These are phyloP conservation scores for Coremacera marginata DNA, from an alignment of 2,888 invertebrate species.

Conservation along the genomic window DNA sequence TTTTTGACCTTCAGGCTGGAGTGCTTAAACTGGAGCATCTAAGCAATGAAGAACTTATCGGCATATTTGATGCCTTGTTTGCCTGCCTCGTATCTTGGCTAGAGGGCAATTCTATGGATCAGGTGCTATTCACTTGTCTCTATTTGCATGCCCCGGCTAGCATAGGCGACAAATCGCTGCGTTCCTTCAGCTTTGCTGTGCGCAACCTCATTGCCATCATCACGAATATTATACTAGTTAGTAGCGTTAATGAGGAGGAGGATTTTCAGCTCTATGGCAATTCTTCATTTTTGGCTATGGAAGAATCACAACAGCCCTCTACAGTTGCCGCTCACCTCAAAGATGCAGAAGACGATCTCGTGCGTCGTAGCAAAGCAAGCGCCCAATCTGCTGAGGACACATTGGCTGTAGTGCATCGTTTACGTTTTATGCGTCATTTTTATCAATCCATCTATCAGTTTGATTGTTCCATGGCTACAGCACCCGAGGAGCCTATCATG, in stretches of 20 bases:
- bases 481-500: constrained; percentile 70
- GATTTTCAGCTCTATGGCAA: constrained; percentile 93
- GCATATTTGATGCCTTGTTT: constrained; percentile 93
- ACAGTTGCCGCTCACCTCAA: constrained; percentile 84
- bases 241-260: constrained; percentile 93
- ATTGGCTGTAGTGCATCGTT: constrained; percentile 80
- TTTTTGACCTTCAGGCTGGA: constrained; percentile 74
- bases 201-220: constrained; percentile 92
- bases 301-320: constrained; percentile 80
- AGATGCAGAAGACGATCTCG: constrained; percentile 90
- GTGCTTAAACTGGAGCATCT: constrained; percentile 83
- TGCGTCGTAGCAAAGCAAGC: constrained; percentile 73
- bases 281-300: constrained; percentile 82
- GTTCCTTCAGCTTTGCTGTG: constrained; percentile 87
- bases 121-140: constrained; percentile 96
- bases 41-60: constrained; percentile 84
- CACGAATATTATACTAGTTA: constrained; percentile 88
- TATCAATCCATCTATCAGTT: constrained; percentile 78
- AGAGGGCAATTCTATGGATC: constrained; percentile 95
- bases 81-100: constrained; percentile 97
- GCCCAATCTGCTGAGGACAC: constrained; percentile 73
- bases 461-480: constrained; percentile 71
- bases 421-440: constrained; percentile 88
- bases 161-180: constrained; percentile 85
- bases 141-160: constrained; percentile 92